A percentile compares a stretch with the other conserved stretches of the same genome.
phyloP scores from a whole-genome alignment of 2,797 vertebrate species.

The Acridotheres tristis region DNA sequence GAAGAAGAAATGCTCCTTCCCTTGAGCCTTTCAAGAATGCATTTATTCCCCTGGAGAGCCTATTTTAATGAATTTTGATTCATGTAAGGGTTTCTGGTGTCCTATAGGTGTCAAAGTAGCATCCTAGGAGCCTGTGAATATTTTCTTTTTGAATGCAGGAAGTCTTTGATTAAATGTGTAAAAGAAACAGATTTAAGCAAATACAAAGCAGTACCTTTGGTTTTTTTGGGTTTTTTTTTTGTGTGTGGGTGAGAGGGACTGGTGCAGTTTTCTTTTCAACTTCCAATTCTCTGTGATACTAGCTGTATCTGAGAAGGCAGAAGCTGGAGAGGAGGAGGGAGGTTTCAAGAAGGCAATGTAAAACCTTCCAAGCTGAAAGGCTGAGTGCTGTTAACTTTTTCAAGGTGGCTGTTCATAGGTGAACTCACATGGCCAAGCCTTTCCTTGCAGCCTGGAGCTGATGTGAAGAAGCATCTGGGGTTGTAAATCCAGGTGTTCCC shows the following conservation, averaged over 20 bases:
- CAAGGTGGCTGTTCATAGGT: background rate
- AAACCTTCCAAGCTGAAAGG: background rate
- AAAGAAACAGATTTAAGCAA: background rate
- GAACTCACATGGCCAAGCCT: background rate
- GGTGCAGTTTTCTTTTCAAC: background rate
- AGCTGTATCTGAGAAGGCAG: background rate
- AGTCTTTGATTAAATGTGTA: background rate
- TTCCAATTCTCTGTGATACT: background rate
- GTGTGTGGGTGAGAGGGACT: accelerated
- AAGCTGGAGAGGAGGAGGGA: background rate
- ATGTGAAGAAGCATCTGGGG: background rate
- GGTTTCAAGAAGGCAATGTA: background rate
- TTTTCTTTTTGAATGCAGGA: background rate
- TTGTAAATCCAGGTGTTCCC: background rate
- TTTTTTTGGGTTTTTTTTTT: background rate
- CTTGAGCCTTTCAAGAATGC: background rate
- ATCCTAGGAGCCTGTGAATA: background rate
- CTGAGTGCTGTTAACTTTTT: background rate
- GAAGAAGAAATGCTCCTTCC: background rate
- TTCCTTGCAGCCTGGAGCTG: background rate
- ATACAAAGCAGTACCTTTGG: background rate
- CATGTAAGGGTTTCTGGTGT: background rate
- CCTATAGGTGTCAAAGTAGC: background rate
- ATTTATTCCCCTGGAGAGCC: background rate
- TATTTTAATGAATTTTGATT: background rate